Conservation (phyloP, 2,888 invertebrate genomes). For the Ceratothoa steindachneri region DNA sequence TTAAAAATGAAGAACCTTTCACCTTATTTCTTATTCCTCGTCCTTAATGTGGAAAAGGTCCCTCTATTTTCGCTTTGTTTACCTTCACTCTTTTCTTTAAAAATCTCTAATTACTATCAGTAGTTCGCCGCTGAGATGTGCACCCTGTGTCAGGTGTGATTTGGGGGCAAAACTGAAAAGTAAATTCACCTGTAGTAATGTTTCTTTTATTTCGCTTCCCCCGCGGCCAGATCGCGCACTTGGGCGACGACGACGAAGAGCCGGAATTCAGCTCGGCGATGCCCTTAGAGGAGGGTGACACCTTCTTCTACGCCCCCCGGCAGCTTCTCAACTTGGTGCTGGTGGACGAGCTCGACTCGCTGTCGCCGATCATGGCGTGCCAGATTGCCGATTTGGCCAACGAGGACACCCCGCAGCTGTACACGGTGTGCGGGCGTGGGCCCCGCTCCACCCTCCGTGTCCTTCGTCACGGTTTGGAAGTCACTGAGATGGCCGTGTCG, state of each 20-base stretch:
- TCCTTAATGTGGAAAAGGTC: too few species aligned
- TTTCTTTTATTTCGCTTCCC: too few species aligned
- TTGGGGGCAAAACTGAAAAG: too few species aligned
- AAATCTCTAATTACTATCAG: too few species aligned
- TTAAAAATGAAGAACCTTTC: too few species aligned
- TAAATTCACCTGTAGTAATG: too few species aligned
- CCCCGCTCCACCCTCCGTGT: constrained; percentile 89
- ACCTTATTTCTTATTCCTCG: too few species aligned
- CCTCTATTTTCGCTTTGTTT: too few species aligned
- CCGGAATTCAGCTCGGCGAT: constrained; percentile 97
- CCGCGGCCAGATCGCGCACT: constrained; percentile 74
- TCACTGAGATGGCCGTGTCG: constrained; percentile 99
- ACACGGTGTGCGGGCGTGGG: constrained; percentile 92
- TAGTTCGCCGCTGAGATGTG: too few species aligned
- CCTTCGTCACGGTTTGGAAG: constrained; percentile 92
- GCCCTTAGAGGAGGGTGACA: constrained; percentile 96
- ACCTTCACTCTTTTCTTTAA: too few species aligned
- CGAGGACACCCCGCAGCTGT: constrained; percentile 97
- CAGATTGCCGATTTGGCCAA: constrained; percentile 90
- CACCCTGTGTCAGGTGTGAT: too few species aligned
- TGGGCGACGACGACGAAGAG: constrained; percentile 98
- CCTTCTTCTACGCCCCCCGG: constrained; percentile 96
- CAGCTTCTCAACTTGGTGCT: constrained; percentile 87
- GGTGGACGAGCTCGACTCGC: constrained; percentile 93
- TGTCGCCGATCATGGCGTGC: constrained; percentile 81